Evolutionary conservation across 2,888 invertebrate genomes (phyloP), one percentile per base, ranked within the genome.

Genomic region (Halocaridina rubra): DNA sequence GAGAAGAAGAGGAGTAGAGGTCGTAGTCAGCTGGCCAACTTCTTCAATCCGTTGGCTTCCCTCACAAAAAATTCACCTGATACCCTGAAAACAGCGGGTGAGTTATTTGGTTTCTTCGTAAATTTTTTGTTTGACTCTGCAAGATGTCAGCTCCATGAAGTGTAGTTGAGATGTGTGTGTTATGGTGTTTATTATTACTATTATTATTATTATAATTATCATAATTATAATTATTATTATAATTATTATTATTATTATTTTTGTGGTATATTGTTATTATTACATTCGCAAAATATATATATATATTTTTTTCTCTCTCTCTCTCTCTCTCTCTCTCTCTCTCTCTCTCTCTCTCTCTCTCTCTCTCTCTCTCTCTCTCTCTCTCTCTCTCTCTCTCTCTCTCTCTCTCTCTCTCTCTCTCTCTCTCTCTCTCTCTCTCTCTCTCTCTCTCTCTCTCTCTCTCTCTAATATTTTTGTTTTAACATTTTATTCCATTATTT

Each of bases 1-100:
- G 88, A 88, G 53, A 88, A 76, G 76, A 88, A 80, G 74, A 84
- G 78, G 46, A 82, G 80, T 67, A 64, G 80, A 61, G 78, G 88
- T 19, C 77, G 82, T 16, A 87, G 69, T 27, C 72, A 85, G 19
- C 74, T 80, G 64, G 76, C 86, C n/a, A 77, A 79, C 24, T 74
- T 82, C 22, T 85, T 88, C 81, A 76, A 81, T 29, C 86, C 86
- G 24, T 24, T 88, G 46, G 72, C 85, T 5, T 75, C 86, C 1
- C 77, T 87, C 75, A 84, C 88, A 22, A 80, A 85, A 33, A 85
- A 80, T 27, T 87, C 86, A 4, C 82, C 82, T 39, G 82, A 84
- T 46, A 80, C 84, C 39, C 75, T 84, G 24, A 84, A 79, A 61
- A 84, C 67, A 39, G 84, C 84, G 46, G 80, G 84, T 84, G 30